Evolutionary conservation across 2,888 invertebrate genomes (phyloP), one percentile per base, ranked within the genome.

Genomic region (Andrena marginata): DNA sequence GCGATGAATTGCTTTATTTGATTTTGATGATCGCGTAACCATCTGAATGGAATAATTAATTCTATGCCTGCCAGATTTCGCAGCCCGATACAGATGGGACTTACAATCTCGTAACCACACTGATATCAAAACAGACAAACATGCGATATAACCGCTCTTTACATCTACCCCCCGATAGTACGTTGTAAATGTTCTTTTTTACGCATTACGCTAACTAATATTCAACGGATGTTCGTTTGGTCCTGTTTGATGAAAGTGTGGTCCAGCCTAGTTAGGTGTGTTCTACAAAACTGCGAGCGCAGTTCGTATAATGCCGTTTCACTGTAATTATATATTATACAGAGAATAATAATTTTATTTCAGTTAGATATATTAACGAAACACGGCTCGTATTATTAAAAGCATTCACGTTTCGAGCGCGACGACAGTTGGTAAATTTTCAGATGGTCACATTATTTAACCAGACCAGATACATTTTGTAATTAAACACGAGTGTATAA

Each of bases 331-430:
- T 80, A 59, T 77, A 77, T 54, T 72, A 73, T 77, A 67, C 67
- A 76, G 60, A 74, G 69, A 78, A 68, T 77, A 80, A 80, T 80
- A 31, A 86, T 85, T 83, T 86, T 84, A 85, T 86, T 88, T 86
- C 86, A 88, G 78, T 82, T 78, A 85, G 68, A 74, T 62, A 56
- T 77, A 78, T 77, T 68, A 78, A 80, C n/a, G 42, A 69, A 68
- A 59, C 23, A 29, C 49, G 60, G 70, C 23, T 69, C 33, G 64
- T 54, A 29, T 42, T 74, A 70, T 75, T 69, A 75, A 79, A 80
- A 77, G 59, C 16, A 75, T 76, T 77, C 82, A 69, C 77, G 70
- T 72, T 65, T 70, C 35, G 54, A 72, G 20, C 26, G 63, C 64
- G 64, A 75, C 7, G 62, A 35, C 51, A 72, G 63, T 67, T 68